Conservation (phyloP, 2,113 vertebrate genomes). For the Diadophis punctatus region DNA sequence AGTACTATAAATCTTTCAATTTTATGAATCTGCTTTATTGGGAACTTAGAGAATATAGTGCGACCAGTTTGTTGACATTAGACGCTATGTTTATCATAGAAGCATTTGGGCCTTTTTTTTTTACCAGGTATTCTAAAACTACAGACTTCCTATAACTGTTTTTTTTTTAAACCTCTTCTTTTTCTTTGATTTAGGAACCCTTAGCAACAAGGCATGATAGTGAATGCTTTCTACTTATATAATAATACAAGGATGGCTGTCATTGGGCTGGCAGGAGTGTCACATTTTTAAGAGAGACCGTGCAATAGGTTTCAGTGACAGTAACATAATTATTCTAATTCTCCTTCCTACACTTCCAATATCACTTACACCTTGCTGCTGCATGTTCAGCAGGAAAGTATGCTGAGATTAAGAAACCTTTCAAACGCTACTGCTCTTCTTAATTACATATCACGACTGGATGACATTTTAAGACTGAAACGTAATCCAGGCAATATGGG, state of each 20-base stretch:
- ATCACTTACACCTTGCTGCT: no score
- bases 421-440: neutral
- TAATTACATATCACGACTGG: neutral
- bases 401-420: neutral
- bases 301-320: neutral
- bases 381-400: neutral
- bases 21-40: neutral
- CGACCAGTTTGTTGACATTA: neutral
- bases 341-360: neutral
- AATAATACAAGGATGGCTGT: neutral
- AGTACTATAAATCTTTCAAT: neutral
- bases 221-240: neutral
- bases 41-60: neutral
- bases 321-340: neutral
- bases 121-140: neutral
- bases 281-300: neutral
- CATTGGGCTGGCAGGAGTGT: neutral
- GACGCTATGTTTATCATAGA: neutral
- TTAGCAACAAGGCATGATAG: neutral
- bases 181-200: neutral
- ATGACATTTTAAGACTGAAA: neutral
- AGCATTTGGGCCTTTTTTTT: neutral
- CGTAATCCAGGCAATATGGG: neutral
- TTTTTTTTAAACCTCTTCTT: neutral
- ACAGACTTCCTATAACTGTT: neutral